These are phyloP conservation scores for Merops nubicus DNA, from an alignment of 2,113 vertebrate genomes.

Conservation along the genomic window DNA sequence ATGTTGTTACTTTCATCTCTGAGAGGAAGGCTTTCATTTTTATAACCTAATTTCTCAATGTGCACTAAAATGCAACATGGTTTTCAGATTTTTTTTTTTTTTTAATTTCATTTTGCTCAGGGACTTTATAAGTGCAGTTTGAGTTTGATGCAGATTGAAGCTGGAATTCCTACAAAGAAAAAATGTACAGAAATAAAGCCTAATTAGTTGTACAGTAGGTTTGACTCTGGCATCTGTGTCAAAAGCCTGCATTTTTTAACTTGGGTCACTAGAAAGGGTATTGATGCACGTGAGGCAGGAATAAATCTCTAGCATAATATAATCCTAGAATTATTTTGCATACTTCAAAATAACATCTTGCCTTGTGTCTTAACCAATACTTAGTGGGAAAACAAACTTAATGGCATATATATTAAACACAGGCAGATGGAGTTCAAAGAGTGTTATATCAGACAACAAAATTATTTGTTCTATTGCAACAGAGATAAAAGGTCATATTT, in stretches of 20 bases:
- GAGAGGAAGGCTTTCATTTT: conserved; percentile 9
- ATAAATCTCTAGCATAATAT: neutral
- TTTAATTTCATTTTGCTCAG: neutral
- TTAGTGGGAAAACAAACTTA: neutral
- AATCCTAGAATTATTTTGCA: neutral
- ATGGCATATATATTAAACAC: neutral
- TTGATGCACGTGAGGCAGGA: neutral
- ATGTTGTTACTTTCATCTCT: conserved; percentile 47
- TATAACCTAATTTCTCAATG: conserved; percentile 15
- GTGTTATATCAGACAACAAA: neutral
- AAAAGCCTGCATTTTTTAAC: neutral
- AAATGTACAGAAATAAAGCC: neutral
- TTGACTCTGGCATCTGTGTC: neutral
- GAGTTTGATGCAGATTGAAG: neutral
- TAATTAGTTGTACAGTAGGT: neutral
- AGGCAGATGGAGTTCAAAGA: neutral
- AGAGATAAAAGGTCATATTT: neutral
- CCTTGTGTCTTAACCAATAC: neutral
- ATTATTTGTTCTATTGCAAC: neutral
- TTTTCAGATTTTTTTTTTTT: neutral
- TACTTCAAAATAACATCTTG: neutral
- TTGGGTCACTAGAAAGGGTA: neutral
- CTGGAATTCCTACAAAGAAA: neutral
- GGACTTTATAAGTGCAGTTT: neutral
- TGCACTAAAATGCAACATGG: neutral